phyloP scores from a whole-genome alignment of 2,113 vertebrate species.

The Callithrix jacchus region DNA sequence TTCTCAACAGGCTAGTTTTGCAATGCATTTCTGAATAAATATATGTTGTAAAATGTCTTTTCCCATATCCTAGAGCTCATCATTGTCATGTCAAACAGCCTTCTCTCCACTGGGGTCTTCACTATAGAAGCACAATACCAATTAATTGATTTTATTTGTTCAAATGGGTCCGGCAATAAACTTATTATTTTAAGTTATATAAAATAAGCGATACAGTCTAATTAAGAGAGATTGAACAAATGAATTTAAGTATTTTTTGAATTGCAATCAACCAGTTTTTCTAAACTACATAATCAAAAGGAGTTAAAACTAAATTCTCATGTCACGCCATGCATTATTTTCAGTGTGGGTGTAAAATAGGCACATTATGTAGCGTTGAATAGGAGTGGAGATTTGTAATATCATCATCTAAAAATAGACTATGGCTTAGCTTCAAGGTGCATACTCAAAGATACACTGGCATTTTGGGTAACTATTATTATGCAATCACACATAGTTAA shows the following conservation, averaged over 20 bases:
- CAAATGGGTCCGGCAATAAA: neutral
- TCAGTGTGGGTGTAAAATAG: neutral
- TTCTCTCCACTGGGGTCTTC: slow-evolving; percentile 34
- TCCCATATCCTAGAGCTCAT: slow-evolving; percentile 22
- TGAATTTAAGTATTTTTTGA: neutral
- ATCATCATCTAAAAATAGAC: slow-evolving; percentile 62
- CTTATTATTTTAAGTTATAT: neutral
- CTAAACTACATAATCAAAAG: slow-evolving; percentile 38
- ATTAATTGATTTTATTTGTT: slow-evolving; percentile 52
- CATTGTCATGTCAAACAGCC: slow-evolving; percentile 21
- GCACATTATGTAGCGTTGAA: slow-evolving; percentile 24
- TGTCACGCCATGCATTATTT: neutral
- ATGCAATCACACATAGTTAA: neutral
- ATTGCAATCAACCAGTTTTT: slow-evolving; percentile 9
- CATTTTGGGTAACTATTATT: slow-evolving; percentile 13
- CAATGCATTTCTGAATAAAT: slow-evolving; percentile 59
- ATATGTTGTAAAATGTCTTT: slow-evolving; percentile 49
- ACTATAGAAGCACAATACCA: slow-evolving; percentile 12
- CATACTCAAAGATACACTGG: slow-evolving; percentile 39
- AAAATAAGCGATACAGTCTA: neutral
- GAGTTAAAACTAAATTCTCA: slow-evolving; percentile 29
- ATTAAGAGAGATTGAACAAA: neutral
- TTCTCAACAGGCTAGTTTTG: slow-evolving; percentile 45
- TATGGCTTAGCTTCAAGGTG: slow-evolving; percentile 47
- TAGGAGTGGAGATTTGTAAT: neutral